Base-by-base conservation (phyloP, 2,113 vertebrate genomes). In the Loxodonta africana region DNA sequence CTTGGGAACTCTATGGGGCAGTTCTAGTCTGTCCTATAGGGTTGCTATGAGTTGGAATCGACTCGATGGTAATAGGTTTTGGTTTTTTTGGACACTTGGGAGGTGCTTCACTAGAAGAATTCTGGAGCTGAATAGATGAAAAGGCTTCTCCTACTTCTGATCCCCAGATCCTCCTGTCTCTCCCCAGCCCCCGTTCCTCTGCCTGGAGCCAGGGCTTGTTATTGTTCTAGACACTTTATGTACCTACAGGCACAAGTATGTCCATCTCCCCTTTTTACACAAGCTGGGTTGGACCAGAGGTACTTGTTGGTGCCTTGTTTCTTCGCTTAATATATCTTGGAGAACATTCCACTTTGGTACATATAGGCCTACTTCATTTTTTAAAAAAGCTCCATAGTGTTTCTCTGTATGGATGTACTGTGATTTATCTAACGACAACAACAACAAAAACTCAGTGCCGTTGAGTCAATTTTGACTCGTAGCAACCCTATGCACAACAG, bases 281-380 rank as follows among this genome's bases (percentile, higher is more conserved):
- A 62, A 90, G 8, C 78, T 91, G 71, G 21, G 82, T 20, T 44
- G 85, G 53, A 18, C 5, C 90, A n/a, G n/a, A 18, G 10, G 7
- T 67, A n/a, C 9, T 69, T 48, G 30, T 18, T 86, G 60, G 21
- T 21, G 26, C 15, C 33, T 80, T 51, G 26, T 25, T 41, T 87
- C 88, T 90, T 87, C 30, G 63, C 80, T 85, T 65, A 44, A 6
- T 60, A 26, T 30, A 71, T 80, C 28, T 85, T 87, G 37, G 18
- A 69, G 17, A 48, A 20, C 37, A 88, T 46, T 67, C 46, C 30
- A 53, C 44, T 30, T 62, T 28, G 62, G 51, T 76, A 63, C 8
- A n/a, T 30, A 67, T 1, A 77, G 11, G 21, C 33, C 46, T 77
- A 67, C 33, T 63, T 65, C 21, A 60, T 76, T 83, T 60, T n/a